These are phyloP conservation scores for Amblyornis subalaris DNA, from an alignment of 2,113 vertebrate genomes.

Conservation along the genomic window DNA sequence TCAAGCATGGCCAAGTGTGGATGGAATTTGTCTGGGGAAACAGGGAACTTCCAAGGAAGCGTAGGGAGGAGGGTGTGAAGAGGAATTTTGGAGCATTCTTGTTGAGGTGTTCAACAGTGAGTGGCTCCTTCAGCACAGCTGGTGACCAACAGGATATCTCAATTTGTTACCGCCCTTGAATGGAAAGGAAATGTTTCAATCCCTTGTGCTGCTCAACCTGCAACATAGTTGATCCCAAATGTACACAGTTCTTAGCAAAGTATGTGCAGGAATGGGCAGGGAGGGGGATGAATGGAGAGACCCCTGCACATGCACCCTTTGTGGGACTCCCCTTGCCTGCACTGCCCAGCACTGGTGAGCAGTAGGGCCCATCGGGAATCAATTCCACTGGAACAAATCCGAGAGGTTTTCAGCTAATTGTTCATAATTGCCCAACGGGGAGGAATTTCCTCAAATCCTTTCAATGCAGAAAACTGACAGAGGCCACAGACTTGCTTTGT, in stretches of 20 bases:
- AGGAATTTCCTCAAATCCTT: not conserved
- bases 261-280: rapidly evolving
- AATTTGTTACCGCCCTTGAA: not conserved
- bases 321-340: not conserved
- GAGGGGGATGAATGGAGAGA: rapidly evolving
- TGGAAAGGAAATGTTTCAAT: rapidly evolving
- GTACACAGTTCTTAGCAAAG: not conserved
- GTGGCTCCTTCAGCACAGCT: rapidly evolving
- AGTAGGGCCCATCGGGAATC: rapidly evolving
- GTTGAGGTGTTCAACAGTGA: rapidly evolving
- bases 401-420: not conserved
- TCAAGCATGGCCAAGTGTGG: not conserved
- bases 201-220: not conserved
- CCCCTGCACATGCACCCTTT: rapidly evolving
- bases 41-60: too few relatives aligned
- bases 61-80: not conserved
- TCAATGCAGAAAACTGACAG: not conserved
- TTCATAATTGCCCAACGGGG: not conserved
- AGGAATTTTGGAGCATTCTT: not conserved
- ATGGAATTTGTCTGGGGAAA: not conserved
- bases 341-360: not conserved
- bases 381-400: not conserved
- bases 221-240: not conserved
- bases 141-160: not conserved
- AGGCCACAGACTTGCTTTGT: not conserved